Evolutionary conservation across 2,797 vertebrate species (phyloP), one percentile per base, ranked within the genome.

Genomic region (Spondyliosoma cantharus): DNA sequence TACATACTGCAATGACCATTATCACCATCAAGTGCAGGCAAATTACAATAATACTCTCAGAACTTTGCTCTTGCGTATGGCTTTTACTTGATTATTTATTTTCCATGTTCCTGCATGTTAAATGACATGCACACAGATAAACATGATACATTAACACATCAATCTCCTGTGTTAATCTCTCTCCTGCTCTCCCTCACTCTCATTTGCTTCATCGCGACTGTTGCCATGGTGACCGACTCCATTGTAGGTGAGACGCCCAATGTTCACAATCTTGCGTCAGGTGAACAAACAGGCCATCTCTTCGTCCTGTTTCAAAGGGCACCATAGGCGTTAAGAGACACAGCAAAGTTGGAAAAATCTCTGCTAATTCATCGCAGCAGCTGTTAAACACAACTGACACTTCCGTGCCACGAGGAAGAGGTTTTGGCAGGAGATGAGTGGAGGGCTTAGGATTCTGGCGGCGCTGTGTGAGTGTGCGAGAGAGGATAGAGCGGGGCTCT

Each of bases 351-450:
- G 46, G 58, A 82, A 48, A 71, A 71, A 64, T 49, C 3, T 37
- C 7, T 0, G n/a, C 52, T 78, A 57, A 87, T 87, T 77, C 69
- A 79, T 84, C 43, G 46, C 70, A 66, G 63, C 66, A 66, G 74
- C 62, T 62, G 81, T 81, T 68, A 76, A 70, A 83, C 69, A 65
- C 64, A 63, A 58, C 71, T 48, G 53, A 88, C 56, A 81, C 72
- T 74, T 83, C 20, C 8, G 46, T 80, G 76, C 69, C 74, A 65
- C 0, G 24, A 76, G 76, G 78, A 86, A 86, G 62, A 84, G 43
- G 52, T 73, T 81, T 85, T 91, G 89, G 86, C 88, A 76, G 79
- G 60, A 87, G 86, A 92, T 86, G 63, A 90, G 69, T 78, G 76
- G 68, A 71, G 62, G 62, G 63, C 71, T 89, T 74, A 57, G 43